Percentiles rank a stretch among this genome's conserved stretches.
Evolutionary conservation across 1,140 invertebrate genomes (phyloP).

Genomic region (Hetaerina americana): DNA sequence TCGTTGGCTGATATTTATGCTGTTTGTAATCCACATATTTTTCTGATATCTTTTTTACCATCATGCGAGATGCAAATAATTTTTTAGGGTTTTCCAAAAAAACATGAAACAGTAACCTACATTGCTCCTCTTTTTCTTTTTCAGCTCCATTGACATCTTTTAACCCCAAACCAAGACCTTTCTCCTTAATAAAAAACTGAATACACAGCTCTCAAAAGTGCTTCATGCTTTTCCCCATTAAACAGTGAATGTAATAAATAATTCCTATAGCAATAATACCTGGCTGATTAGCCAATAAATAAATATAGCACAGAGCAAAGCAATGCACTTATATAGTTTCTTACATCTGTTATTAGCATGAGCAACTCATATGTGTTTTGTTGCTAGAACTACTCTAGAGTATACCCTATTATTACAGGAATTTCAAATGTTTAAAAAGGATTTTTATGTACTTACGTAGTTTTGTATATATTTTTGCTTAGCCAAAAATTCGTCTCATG

Average conservation of each 20-base stretch:
- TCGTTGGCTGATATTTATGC: no score
- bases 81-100: no score
- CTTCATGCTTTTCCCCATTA: conserved; percentile 10
- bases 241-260: neutral
- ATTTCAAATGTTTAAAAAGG: no score
- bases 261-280: neutral
- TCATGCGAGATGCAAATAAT: no score
- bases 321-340: neutral
- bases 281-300: neutral
- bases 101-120: no score
- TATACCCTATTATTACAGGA: no score
- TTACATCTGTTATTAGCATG: neutral
- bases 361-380: neutral
- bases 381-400: no score
- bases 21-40: no score
- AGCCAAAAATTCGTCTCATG: no score
- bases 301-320: neutral
- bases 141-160: conserved; percentile 48
- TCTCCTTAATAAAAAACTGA: conserved; percentile 39
- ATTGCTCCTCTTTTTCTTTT: conserved; percentile 33
- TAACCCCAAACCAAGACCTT: conserved; percentile 46
- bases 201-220: conserved; percentile 35
- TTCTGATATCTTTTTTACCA: no score
- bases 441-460: no score
- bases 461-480: no score